A percentile compares a stretch with the other conserved stretches of the same genome.
These are phyloP conservation scores for Cyclina sinensis DNA, from an alignment of 1,140 invertebrate species.

Conservation along the genomic window DNA sequence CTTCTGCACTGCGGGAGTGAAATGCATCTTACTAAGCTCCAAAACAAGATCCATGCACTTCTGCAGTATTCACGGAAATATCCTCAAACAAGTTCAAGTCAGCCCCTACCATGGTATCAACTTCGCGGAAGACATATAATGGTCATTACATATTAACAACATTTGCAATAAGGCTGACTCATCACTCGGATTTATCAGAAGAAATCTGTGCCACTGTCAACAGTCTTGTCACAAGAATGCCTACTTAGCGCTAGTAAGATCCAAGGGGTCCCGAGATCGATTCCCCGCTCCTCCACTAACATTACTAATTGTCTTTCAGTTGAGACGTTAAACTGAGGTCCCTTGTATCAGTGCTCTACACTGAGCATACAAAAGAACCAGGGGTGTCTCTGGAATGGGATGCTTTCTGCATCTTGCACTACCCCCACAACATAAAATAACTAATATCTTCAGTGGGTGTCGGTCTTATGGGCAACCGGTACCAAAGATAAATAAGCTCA, in stretches of 20 bases:
- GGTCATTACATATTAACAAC: slow-evolving; percentile 16
- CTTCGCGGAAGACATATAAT: slow-evolving; percentile 25
- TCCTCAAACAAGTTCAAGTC: slow-evolving; percentile 17
- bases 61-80: not conserved
- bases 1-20: slow-evolving; percentile 23
- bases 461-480: too few relatives aligned
- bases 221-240: not conserved
- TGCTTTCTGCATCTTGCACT: too few relatives aligned
- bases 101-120: slow-evolving; percentile 3
- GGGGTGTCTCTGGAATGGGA: too few relatives aligned
- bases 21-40: not conserved
- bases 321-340: too few relatives aligned
- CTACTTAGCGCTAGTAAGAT: slow-evolving; percentile 32
- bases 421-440: too few relatives aligned
- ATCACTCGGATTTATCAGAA: not conserved
- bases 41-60: slow-evolving; percentile 18
- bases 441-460: too few relatives aligned
- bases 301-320: too few relatives aligned
- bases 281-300: too few relatives aligned
- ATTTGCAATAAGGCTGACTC: slow-evolving; percentile 16
- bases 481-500: too few relatives aligned
- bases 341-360: too few relatives aligned
- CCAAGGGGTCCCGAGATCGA: too few relatives aligned
- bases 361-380: too few relatives aligned
- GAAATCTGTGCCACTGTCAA: slow-evolving; percentile 37